Base-by-base conservation (phyloP, 2,888 invertebrate genomes). In the Ichneumoninae sp. region DNA sequence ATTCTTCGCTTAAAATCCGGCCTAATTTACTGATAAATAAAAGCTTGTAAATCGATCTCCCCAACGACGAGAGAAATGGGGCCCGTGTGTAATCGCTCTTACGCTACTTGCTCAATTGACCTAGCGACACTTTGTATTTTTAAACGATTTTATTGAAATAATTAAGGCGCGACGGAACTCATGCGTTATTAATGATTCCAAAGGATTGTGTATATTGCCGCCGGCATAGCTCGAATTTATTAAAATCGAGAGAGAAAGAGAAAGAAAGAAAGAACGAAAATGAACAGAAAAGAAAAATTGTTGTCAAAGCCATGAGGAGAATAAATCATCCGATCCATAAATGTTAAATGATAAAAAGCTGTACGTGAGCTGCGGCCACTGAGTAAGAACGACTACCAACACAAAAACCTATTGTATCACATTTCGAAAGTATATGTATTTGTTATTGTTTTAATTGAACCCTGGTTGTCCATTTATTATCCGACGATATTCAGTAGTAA, bases 371-470 rank as follows among this genome's bases (percentile, higher is more conserved):
- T 86, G 83, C 85, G 79, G 70, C 74, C 30, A 65, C 26, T 57
- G 54, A 72, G 36, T 57, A 88, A 87, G 87, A 89, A 90, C 87
- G 91, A 92, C 88, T 90, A 92, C 90, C 90, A 90, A 91, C 88
- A 90, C 90, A 90, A 88, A 88, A 92, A 91, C 89, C 89, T 91
- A 92, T 90, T 93, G 93, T 93, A 93, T 91, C 92, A 93, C 93
- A 92, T 93, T 93, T 93, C 92, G 93, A 93, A 93, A 93, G 93
- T 89, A 89, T 93, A 93, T 93, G 93, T 93, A 93, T 93, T 93
- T 93, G 93, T 93, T 93, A 93, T 93, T 93, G 93, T 93, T 93
- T 93, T 93, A 93, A 93, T 92, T 93, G 92, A 92, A 92, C 87
- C 78, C 86, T 84, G 3, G 85, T 82, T 84, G 78, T 80, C 86